Evolutionary conservation across 2,888 invertebrate species (phyloP).

Genomic region (Lithodes maja): DNA sequence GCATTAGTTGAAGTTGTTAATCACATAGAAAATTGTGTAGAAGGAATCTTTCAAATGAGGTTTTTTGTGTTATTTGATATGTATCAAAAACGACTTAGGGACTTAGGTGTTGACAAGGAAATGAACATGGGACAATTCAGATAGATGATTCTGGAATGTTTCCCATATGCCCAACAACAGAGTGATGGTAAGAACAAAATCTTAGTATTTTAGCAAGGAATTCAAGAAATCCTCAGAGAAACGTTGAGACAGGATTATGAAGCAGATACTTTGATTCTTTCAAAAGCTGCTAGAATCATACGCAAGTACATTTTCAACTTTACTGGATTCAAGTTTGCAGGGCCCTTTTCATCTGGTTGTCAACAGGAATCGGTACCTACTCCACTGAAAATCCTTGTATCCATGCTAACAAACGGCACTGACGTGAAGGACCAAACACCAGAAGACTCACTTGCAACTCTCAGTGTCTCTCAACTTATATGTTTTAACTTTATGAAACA

Average conservation of each 20-base stretch:
- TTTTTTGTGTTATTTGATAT: not conserved
- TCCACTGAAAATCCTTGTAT: not conserved
- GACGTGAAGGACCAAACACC: not conserved
- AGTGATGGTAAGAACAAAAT: not conserved
- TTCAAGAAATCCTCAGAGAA: not conserved
- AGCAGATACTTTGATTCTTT: not conserved
- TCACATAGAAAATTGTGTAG: not conserved
- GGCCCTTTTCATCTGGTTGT: not conserved
- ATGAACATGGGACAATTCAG: not conserved
- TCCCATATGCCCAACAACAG: not conserved
- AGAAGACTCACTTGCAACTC: not conserved
- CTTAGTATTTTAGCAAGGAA: not conserved
- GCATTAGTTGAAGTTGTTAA: not conserved
- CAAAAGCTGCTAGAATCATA: not conserved
- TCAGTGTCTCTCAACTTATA: not conserved
- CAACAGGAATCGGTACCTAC: not conserved
- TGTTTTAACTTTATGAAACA: not conserved
- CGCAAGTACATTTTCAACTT: not conserved
- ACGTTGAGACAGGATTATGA: constrained; percentile 16
- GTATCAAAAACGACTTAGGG: not conserved
- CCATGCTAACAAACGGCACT: not conserved
- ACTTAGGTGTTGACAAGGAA: not conserved
- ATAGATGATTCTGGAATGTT: not conserved
- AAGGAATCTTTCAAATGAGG: not conserved
- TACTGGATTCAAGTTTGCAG: not conserved